These are phyloP conservation scores for Sciurus carolinensis DNA, from an alignment of 2,797 vertebrate genomes.

Conservation along the genomic window DNA sequence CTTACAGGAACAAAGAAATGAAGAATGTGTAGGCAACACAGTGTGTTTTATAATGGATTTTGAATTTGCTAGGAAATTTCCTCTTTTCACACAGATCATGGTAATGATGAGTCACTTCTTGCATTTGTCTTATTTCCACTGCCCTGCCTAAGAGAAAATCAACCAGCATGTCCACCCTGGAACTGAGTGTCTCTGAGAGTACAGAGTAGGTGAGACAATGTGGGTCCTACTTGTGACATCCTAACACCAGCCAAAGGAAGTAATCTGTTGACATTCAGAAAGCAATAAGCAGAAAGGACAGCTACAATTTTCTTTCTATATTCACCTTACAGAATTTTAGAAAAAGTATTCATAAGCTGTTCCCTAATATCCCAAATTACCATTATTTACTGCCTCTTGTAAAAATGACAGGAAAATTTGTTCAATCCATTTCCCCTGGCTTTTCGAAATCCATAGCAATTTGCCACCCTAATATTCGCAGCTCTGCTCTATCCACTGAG, in stretches of 20 bases:
- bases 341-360: conserved; percentile 35
- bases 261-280: conserved; percentile 68
- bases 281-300: conserved; percentile 59
- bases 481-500: not conserved
- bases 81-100: conserved; percentile 41
- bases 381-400: conserved; percentile 63
- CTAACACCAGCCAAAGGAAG: conserved; percentile 25
- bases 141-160: conserved; percentile 44
- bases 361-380: conserved; percentile 67
- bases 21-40: not conserved
- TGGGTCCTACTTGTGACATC: not conserved
- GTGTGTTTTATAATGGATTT: not conserved
- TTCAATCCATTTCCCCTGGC: conserved; percentile 24
- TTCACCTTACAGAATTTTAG: conserved; percentile 61
- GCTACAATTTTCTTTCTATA: conserved; percentile 58
- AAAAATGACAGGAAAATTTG: conserved; percentile 70
- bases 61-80: conserved; percentile 35
- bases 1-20: conserved; percentile 42
- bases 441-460: conserved; percentile 64
- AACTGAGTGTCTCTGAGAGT: conserved; percentile 39
- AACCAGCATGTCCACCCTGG: conserved; percentile 20
- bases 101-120: not conserved
- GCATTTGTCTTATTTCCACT: not conserved
- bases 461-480: conserved; percentile 34
- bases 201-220: not conserved